Base-by-base conservation (phyloP, 2,797 vertebrate genomes). In the Amblyopsis hoosieri region DNA sequence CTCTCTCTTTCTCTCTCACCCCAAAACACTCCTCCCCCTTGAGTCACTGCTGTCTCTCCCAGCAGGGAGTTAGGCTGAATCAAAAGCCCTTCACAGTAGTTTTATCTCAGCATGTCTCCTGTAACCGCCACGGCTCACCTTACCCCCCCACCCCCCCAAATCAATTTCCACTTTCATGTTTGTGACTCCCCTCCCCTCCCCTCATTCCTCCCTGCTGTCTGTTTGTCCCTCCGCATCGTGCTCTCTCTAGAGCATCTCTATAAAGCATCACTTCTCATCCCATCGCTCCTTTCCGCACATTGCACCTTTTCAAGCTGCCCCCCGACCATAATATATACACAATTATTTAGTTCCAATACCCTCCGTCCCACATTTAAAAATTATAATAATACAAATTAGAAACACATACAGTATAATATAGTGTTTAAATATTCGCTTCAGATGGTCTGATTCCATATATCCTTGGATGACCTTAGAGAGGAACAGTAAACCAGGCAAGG, bases 151-250 rank as follows among this genome's bases (percentile, higher is more conserved):
- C 54, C 23, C 61, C 70, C 64, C 59, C 10, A 31, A 72, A 78
- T 80, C 69, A 72, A 71, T 76, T 80, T 76, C 76, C 63, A 33
- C 31, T 69, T 58, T 69, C 58, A 70, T 75, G 72, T 72, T 1
- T 0, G 45, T 42, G 48, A 54, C 54, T 0, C 31, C 12, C 31
- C 12, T n/a, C n/a, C 42, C 15, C 45, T 47, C 45, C 12, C 19
- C 46, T 33, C 4, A 0, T 13, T 0, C n/a, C 13, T 47, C 31
- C 23, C n/a, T 8, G 12, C 12, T 3, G 9, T 19, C 6, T 46
- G 6, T 31, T 29, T 60, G 10, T 15, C 29, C 23, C 33, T 11
- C 12, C 8, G 15, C 47, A 8, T 46, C 4, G 10, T 23, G 1
- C 17, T 12, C 57, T 13, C 54, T 55, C 54, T 23, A 23, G 2